These are phyloP conservation scores for Lucifuga dentata DNA, from an alignment of 2,113 vertebrate genomes.

Conservation along the genomic window DNA sequence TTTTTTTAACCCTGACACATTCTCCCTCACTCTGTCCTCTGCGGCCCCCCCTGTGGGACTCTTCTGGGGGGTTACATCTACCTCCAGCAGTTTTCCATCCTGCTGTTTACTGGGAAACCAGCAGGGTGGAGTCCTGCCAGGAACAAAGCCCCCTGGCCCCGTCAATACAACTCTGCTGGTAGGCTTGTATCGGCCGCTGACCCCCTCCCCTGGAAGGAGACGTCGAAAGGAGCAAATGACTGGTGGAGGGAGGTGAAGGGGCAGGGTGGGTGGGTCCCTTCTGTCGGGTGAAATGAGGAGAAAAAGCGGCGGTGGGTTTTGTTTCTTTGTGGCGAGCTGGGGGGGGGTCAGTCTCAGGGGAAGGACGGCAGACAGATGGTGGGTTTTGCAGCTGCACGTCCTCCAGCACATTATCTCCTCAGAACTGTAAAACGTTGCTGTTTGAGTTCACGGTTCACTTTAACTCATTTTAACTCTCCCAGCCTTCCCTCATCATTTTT, in stretches of 20 bases:
- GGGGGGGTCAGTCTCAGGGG: slow-evolving; percentile 72
- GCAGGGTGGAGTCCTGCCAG: slow-evolving; percentile 65
- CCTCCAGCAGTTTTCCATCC: slow-evolving; percentile 44
- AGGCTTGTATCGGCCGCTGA: slow-evolving; percentile 9
- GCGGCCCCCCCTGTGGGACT: slow-evolving; percentile 31
- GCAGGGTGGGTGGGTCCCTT: slow-evolving; percentile 28
- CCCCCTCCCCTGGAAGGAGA: slow-evolving; percentile 26
- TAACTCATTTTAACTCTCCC: slow-evolving; percentile 8
- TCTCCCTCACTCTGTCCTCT: neutral
- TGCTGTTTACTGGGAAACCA: slow-evolving; percentile 60
- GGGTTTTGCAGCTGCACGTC: slow-evolving; percentile 66
- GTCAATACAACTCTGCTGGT: slow-evolving; percentile 3
- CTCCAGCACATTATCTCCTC: slow-evolving; percentile 62
- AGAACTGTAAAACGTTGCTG: slow-evolving; percentile 50
- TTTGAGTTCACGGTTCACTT: slow-evolving; percentile 21
- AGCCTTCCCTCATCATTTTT: slow-evolving; percentile 29
- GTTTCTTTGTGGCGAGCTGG: slow-evolving; percentile 60
- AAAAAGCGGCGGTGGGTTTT: slow-evolving; percentile 63
- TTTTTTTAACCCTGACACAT: slow-evolving; percentile 13
- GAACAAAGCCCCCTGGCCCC: slow-evolving; percentile 55
- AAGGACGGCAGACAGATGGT: slow-evolving; percentile 49
- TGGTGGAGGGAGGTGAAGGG: slow-evolving; percentile 30
- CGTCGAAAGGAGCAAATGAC: slow-evolving; percentile 50
- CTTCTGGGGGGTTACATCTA: slow-evolving; percentile 44
- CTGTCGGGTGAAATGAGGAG: slow-evolving; percentile 68